Percentiles rank a stretch among this genome's conserved stretches.
These are phyloP conservation scores for Coryphaenoides rupestris DNA, from an alignment of 2,113 vertebrate species.

Conservation along the genomic window DNA sequence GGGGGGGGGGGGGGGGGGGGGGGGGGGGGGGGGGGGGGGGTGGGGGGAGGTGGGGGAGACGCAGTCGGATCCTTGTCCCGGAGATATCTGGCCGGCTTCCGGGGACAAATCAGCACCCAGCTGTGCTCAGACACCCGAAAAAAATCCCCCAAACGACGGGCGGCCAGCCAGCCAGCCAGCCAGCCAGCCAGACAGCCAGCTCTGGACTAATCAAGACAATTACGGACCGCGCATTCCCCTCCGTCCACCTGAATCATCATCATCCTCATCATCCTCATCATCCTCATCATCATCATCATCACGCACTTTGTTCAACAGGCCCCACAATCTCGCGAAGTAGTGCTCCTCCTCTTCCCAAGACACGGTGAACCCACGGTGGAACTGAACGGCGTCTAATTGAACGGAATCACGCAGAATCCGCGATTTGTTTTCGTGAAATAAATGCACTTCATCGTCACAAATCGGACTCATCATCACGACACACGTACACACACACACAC, in stretches of 20 bases:
- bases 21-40: no score
- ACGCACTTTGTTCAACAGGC: slow-evolving; percentile 1
- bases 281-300: slow-evolving; percentile 6
- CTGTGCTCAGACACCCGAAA: slow-evolving; percentile 8
- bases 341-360: neutral
- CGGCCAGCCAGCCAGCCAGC: no score
- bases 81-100: slow-evolving; percentile 4
- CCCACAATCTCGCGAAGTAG: neutral
- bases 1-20: no score
- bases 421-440: no score
- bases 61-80: neutral
- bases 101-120: slow-evolving; percentile 19
- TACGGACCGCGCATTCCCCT: slow-evolving; percentile 9
- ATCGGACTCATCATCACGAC: no score
- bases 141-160: slow-evolving; percentile 3
- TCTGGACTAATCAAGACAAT: slow-evolving; percentile 17
- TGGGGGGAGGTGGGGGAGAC: no score
- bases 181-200: neutral
- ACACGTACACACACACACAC: slow-evolving; percentile 2
- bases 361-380: neutral
- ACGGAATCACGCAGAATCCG: no score
- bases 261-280: slow-evolving; percentile 8
- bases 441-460: no score
- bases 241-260: neutral
- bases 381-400: no score